A percentile compares a stretch with the other conserved stretches of the same genome.
These are phyloP conservation scores for Dasyprocta punctata DNA, from an alignment of 2,113 vertebrate genomes.

Conservation along the genomic window DNA sequence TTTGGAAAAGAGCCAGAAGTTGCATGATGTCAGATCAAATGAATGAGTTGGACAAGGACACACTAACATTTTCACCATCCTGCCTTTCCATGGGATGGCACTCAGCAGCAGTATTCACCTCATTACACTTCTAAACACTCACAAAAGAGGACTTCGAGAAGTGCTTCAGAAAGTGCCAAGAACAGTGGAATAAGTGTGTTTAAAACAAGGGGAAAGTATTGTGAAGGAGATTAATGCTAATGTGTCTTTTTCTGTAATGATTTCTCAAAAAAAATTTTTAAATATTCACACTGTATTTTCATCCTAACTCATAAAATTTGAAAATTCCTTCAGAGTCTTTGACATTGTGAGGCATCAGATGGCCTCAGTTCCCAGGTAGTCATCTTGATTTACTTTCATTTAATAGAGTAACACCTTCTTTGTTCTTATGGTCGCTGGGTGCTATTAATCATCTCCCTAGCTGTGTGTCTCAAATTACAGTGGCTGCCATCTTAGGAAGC, in stretches of 20 bases:
- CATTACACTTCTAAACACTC: background rate
- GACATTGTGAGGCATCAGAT: background rate
- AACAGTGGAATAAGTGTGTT: background rate
- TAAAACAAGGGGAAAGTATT: background rate
- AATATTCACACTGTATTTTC: background rate
- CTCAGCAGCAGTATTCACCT: background rate
- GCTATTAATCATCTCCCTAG: background rate
- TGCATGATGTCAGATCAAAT: background rate
- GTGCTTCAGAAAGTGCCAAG: background rate
- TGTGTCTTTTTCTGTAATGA: background rate
- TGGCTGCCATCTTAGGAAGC: background rate
- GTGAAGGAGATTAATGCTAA: background rate
- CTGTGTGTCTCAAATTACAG: background rate
- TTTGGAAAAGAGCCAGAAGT: background rate
- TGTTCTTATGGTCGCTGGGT: background rate
- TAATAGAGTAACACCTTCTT: background rate
- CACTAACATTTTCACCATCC: background rate
- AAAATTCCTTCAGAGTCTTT: background rate
- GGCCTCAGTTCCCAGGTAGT: background rate
- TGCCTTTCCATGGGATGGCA: background rate
- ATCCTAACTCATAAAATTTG: background rate
- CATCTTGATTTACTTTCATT: conserved; percentile 24
- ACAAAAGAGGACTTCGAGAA: background rate
- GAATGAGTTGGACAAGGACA: background rate
- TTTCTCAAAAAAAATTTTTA: background rate